phyloP scores from a whole-genome alignment of 2,113 vertebrate species.

The Alces alces region DNA sequence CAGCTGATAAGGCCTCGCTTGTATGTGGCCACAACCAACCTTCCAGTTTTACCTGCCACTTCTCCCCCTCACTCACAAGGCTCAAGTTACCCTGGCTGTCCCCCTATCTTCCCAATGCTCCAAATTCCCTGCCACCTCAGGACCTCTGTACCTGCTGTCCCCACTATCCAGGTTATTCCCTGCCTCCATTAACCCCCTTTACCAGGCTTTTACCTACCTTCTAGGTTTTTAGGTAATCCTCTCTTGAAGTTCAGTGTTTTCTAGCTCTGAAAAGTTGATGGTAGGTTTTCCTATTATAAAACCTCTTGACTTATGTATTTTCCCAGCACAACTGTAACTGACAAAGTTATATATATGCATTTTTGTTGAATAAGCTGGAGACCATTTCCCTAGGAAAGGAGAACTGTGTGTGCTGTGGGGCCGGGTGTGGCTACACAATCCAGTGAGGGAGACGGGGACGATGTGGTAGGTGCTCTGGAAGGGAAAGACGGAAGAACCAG shows the following conservation, averaged over 20 bases:
- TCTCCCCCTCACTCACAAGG: background rate
- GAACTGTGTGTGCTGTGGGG: background rate
- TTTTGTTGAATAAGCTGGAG: background rate
- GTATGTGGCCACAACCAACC: background rate
- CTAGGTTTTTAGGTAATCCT: background rate
- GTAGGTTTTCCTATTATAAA: background rate
- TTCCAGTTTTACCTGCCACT: background rate
- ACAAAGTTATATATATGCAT: background rate
- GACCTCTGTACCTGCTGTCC: background rate
- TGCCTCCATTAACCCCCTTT: background rate
- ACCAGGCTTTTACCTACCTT: background rate
- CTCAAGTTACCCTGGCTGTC: background rate
- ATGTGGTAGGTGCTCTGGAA: background rate
- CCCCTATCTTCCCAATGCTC: background rate
- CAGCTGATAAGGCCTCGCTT: too few relatives aligned
- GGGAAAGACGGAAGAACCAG: background rate
- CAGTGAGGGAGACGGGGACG: background rate
- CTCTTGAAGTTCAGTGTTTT: background rate
- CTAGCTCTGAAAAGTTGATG: background rate
- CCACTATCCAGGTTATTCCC: background rate
- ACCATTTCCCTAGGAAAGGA: background rate
- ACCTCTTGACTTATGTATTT: background rate
- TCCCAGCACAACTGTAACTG: background rate
- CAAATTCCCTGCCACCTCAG: background rate
- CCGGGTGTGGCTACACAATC: background rate